Evolutionary conservation across 2,113 vertebrate species (phyloP).

Genomic region (Puffinus mauretanicus): DNA sequence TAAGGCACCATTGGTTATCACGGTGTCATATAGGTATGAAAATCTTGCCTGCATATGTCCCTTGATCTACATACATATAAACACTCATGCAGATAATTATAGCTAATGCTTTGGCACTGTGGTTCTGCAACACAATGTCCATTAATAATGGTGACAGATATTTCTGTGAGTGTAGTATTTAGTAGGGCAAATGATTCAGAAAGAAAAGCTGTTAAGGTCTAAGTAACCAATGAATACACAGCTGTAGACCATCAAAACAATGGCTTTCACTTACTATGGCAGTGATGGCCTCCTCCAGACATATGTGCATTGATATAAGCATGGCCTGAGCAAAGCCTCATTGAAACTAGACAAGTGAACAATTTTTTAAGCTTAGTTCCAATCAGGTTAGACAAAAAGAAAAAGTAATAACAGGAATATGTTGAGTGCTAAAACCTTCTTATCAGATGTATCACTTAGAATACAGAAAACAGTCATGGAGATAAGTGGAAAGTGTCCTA

Average conservation of each 20-base stretch:
- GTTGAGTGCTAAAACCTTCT: neutral
- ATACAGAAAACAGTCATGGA: neutral
- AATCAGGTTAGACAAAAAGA: neutral
- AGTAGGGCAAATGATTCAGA: neutral
- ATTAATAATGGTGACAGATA: neutral
- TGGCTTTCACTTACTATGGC: neutral
- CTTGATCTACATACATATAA: neutral
- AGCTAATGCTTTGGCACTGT: neutral
- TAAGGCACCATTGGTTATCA: neutral
- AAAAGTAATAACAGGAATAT: neutral
- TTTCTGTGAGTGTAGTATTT: neutral
- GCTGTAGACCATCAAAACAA: neutral
- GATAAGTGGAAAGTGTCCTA: neutral
- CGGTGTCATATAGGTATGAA: neutral
- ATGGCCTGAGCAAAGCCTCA: neutral
- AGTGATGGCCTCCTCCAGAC: neutral
- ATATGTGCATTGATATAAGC: neutral
- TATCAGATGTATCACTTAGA: neutral
- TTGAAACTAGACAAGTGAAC: neutral
- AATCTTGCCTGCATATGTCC: neutral
- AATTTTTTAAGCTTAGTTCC: neutral
- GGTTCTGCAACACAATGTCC: neutral
- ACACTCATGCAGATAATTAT: neutral
- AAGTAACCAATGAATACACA: neutral
- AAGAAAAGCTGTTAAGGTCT: neutral